These are phyloP conservation scores for Diaprepes abbreviatus DNA, from an alignment of 2,888 invertebrate genomes.

Conservation along the genomic window DNA sequence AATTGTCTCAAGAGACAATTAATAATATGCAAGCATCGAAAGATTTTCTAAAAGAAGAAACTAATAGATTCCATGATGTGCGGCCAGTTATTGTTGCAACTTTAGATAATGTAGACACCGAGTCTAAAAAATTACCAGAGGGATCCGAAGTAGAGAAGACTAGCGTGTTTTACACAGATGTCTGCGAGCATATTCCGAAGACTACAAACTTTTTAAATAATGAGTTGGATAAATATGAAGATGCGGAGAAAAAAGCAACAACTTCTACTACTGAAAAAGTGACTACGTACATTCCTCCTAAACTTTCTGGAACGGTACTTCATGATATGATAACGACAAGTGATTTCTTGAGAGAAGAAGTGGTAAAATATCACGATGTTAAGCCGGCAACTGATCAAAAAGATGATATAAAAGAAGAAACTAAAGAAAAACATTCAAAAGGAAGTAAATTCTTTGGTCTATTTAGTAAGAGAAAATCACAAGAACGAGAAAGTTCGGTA, in stretches of 20 bases:
- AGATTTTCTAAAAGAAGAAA: constrained; percentile 47
- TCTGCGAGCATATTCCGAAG: constrained; percentile 48
- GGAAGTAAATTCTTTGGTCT: constrained; percentile 55
- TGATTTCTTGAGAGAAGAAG: constrained; percentile 58
- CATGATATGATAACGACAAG: constrained; percentile 52
- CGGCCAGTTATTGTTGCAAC: constrained; percentile 24
- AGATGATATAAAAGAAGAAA: constrained; percentile 35
- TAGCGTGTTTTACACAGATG: constrained; percentile 26
- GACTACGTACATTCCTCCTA: constrained; percentile 36
- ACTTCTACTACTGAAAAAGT: constrained; percentile 15
- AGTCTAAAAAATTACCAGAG: constrained; percentile 37
- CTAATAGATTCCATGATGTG: constrained; percentile 50
- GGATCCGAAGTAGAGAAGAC: constrained; percentile 29
- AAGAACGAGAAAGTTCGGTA: constrained; percentile 50
- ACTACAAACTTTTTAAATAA: constrained; percentile 52
- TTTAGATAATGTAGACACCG: constrained; percentile 33
- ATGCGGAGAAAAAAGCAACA: constrained; percentile 14
- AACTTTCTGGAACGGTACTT: constrained; percentile 46
- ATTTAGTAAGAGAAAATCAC: constrained; percentile 58
- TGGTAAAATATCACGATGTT: constrained; percentile 54
- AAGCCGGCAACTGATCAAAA: constrained; percentile 27
- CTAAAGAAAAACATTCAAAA: constrained; percentile 45
- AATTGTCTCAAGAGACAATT: constrained; percentile 15
- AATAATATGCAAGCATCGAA: constrained; percentile 33
- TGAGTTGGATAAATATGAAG: constrained; percentile 52